Base-by-base conservation (phyloP, 2,888 invertebrate genomes). In the Flexamia atlantica region DNA sequence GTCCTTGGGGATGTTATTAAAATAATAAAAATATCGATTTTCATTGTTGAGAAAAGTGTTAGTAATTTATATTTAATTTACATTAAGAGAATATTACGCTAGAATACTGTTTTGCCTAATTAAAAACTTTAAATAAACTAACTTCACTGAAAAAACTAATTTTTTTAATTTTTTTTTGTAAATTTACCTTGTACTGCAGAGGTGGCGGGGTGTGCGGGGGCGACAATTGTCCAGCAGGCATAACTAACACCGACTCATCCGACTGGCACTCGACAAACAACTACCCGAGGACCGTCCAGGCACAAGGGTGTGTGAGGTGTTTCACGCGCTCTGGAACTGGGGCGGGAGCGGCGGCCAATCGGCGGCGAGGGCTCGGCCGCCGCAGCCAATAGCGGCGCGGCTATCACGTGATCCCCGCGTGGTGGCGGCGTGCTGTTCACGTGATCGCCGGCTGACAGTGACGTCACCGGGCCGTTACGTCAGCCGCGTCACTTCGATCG, bases 391-490 rank as follows among this genome's bases (percentile, higher is more conserved):
- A 89, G 89, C 88, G 87, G 88, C 81, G 85, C 81, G 87, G 89
- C 89, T 92, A 93, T 94, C 96, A 96, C 93, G 93, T 95, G 93
- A 91, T 91, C 90, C 90, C 91, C 92, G 95, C 96, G 95, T 96
- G 96, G 92, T 93, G 92, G 89, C 90, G 91, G 94, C 93, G 93
- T 93, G 94, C 90, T 94, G 93, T 95, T 95, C 96, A 96, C 96
- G 96, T 97, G 96, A 93, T 93, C 94, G 90, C 90, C 91, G 94
- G 92, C 93, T 95, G 95, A 93, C 93, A 53, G n/a, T 90, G 90
- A 90, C 90, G 92, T 92, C 90, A 90, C 89, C 90, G 90, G 40
- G 53, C 57, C 72, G 81, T 85, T 83, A 82, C 80, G 82, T 83
- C 84, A 81, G 57, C 60, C 50, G 57, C 74, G 74, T 74, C 74